These are phyloP conservation scores for Herminia tarsipennalis DNA, from an alignment of 2,888 invertebrate species.

Conservation along the genomic window DNA sequence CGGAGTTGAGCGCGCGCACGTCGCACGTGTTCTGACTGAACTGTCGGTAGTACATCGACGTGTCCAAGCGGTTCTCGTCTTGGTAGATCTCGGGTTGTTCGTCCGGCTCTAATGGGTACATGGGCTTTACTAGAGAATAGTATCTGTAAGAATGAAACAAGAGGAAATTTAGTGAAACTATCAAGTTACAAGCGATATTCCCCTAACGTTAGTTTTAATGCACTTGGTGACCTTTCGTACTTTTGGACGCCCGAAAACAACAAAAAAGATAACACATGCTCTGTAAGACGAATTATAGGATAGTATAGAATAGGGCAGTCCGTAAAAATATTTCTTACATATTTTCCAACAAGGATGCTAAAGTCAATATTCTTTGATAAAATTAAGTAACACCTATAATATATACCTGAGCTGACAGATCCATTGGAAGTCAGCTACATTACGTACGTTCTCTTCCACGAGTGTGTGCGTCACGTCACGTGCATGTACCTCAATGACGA, in stretches of 20 bases:
- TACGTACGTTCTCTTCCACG: slow-evolving; percentile 86
- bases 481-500: slow-evolving; percentile 93
- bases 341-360: no score
- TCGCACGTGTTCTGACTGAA: slow-evolving; percentile 84
- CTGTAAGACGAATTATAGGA: no score
- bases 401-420: slow-evolving; percentile 90
- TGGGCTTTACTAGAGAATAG: slow-evolving; percentile 60
- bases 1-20: slow-evolving; percentile 91
- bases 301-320: no score
- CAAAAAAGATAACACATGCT: no score
- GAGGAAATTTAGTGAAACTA: no score
- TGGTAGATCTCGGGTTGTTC: slow-evolving; percentile 70
- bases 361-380: no score
- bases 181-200: no score
- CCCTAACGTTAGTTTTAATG: no score
- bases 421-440: slow-evolving; percentile 92
- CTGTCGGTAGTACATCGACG: slow-evolving; percentile 74
- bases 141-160: slow-evolving; percentile 70
- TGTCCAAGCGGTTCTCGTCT: slow-evolving; percentile 70
- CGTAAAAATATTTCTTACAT: no score
- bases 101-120: slow-evolving; percentile 59
- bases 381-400: no score
- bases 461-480: slow-evolving; percentile 90
- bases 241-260: no score
- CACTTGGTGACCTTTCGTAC: no score